Base-by-base conservation (phyloP, 2,113 vertebrate genomes). In the Pionites leucogaster region DNA sequence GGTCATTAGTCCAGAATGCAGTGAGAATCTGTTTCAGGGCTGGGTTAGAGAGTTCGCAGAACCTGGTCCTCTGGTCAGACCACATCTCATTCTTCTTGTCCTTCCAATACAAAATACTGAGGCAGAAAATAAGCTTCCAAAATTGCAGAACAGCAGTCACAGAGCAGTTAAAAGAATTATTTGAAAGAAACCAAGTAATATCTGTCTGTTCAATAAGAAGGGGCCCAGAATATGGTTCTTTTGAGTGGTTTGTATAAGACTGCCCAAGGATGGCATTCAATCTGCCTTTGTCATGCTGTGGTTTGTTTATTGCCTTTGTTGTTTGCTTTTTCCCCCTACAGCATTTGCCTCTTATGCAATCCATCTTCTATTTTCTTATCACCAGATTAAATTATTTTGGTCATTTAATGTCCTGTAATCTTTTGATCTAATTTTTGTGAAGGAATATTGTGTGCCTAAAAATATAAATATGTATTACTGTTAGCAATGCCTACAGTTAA, bases 321-420 rank as follows among this genome's bases (percentile, higher is more conserved):
- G 20, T 60, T 76, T 84, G 42, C 13, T 88, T 80, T 35, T 70
- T 67, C 1, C 28, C 60, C 50, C 49, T 77, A 33, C 31, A 96
- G 71, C 52, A 77, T 83, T 87, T 96, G 19, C 8, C 47, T 81
- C 50, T 92, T 83, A 67, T 75, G 77, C 76, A 88, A 93, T 81
- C 31, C 33, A 46, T 80, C 76, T 93, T 95, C 75, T 81, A 37
- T 83, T 86, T 86, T 83, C 68, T 86, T 86, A 81, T 62, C 10
- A 47, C 29, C 28, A 59, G 46, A 80, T 83, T 79, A 72, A 72
- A 37, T n/a, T 92, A 35, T 77, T 94, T 90, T 74, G 53, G 49
- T 69, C 46, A 86, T 86, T 92, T 92, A 80, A 55, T 44, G 59
- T 72, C 28, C n/a, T 59, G 28, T 53, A 90, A 93, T 86, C 63